A percentile compares a stretch with the other conserved stretches of the same genome.
These are phyloP conservation scores for Anoplius nigerrimus DNA, from an alignment of 2,888 invertebrate species.

Conservation along the genomic window DNA sequence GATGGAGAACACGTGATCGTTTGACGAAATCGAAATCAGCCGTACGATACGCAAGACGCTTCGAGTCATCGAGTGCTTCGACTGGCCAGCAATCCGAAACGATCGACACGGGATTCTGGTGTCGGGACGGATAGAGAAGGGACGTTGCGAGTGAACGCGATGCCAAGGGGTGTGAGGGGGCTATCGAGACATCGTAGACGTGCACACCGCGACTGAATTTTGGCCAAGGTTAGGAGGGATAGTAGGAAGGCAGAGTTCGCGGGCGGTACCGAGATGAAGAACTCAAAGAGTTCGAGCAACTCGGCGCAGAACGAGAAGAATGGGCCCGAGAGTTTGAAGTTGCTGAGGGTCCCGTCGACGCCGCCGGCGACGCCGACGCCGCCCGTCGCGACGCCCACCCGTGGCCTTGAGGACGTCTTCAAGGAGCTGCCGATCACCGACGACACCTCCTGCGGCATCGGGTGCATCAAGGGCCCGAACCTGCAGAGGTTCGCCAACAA, in stretches of 20 bases:
- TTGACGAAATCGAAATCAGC: neutral
- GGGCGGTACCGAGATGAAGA: constrained; percentile 37
- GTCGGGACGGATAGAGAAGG: neutral
- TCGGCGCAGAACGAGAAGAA: constrained; percentile 63
- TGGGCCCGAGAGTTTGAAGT: constrained; percentile 66
- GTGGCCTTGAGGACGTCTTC: constrained; percentile 74
- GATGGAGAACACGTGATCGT: constrained; percentile 5
- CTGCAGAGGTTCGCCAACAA: constrained; percentile 80
- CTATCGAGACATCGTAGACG: constrained; percentile 46
- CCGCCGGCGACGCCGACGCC: constrained; percentile 56
- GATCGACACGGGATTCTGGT: neutral
- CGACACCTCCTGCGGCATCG: constrained; percentile 81
- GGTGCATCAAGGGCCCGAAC: constrained; percentile 78
- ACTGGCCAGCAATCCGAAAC: too few species aligned
- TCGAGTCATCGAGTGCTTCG: too few species aligned
- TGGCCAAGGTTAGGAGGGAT: constrained; percentile 3
- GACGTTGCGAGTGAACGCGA: constrained; percentile 26
- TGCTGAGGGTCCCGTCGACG: constrained; percentile 62
- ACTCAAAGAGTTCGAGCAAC: constrained; percentile 55
- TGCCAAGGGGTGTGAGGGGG: constrained; percentile 51
- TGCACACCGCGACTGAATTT: constrained; percentile 51
- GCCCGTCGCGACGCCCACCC: constrained; percentile 53
- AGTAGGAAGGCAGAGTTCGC: neutral
- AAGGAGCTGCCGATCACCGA: constrained; percentile 77
- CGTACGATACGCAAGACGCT: too few species aligned